Base-by-base conservation (phyloP, 2,888 invertebrate species). In the Tenthredo distinguenda region DNA sequence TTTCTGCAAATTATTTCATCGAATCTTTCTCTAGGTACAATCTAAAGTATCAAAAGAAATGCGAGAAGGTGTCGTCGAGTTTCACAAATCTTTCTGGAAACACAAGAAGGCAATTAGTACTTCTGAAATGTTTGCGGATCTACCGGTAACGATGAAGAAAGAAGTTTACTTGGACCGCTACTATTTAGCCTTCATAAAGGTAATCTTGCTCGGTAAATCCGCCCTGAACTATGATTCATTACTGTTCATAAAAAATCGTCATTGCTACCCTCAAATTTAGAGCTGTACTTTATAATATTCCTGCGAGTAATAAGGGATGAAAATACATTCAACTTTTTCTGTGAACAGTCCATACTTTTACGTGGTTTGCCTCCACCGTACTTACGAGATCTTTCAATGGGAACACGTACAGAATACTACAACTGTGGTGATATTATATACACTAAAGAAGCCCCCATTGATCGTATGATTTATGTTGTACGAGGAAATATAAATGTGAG, bases 131-230 rank as follows among this genome's bases (percentile, higher is more conserved):
- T 86, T 87, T 58, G 71, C 85, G 3, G 55, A 76, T 55, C 34
- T 90, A 21, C 90, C 90, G 12, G 43, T 77, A 12, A 83, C 87
- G 9, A 83, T 90, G 26, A 76, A 83, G 31, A 86, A 87, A n/a
- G 87, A 89, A 84, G 87, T 89, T 1, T 74, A 88, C 18, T 85
- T 88, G 68, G 90, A 90, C 55, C 88, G 87, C 85, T 89, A 87
- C 79, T 90, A 88, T 86, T 85, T 85, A 26, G 88, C 88, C n/a
- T 83, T 90, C 55, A 87, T 88, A 81, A 76, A 87, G 86, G 89
- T 88, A 86, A 83, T 83, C 31, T 31, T 37, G 12, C 12, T 47
- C 47, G 55, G n/a, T n/a, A 50, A 50, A 18, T 50, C 18, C 6
- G 50, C 5, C 5, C 50, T 4, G 6, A 55, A n/a, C n/a, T 55